Percentiles rank a stretch among this genome's conserved stretches.
Evolutionary conservation across 2,113 vertebrate species (phyloP).

Genomic region (Empidonax alnorum): DNA sequence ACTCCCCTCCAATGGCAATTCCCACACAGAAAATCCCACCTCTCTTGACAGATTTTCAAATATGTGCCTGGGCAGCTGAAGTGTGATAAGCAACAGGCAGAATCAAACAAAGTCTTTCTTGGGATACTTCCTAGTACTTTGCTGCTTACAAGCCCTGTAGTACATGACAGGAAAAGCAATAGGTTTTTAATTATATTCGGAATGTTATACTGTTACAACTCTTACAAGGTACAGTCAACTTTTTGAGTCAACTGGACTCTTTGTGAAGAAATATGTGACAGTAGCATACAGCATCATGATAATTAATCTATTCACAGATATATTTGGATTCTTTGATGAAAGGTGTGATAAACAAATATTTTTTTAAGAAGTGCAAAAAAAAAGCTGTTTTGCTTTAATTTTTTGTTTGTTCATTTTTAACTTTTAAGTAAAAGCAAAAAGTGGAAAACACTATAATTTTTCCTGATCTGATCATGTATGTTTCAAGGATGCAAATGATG

Average conservation of each 20-base stretch:
- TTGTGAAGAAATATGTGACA: background rate
- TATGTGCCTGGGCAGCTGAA: background rate
- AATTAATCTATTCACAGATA: rapidly evolving
- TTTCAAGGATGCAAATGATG: background rate
- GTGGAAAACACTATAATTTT: background rate
- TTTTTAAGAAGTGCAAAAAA: background rate
- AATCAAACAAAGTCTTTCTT: background rate
- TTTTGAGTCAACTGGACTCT: background rate
- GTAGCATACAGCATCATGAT: background rate
- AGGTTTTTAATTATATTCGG: background rate
- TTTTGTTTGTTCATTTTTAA: background rate
- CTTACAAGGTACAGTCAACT: background rate
- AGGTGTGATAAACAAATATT: background rate
- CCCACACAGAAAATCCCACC: background rate
- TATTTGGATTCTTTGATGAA: background rate
- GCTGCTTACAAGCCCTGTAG: background rate
- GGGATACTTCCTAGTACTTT: background rate
- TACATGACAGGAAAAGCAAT: background rate
- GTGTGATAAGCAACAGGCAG: background rate
- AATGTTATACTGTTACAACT: background rate
- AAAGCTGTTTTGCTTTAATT: background rate
- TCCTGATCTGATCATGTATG: background rate
- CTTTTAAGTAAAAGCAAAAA: background rate
- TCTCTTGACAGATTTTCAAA: background rate
- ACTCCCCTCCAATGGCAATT: background rate